Evolutionary conservation across 2,797 vertebrate genomes (phyloP).

Genomic region (Remorina albescens): DNA sequence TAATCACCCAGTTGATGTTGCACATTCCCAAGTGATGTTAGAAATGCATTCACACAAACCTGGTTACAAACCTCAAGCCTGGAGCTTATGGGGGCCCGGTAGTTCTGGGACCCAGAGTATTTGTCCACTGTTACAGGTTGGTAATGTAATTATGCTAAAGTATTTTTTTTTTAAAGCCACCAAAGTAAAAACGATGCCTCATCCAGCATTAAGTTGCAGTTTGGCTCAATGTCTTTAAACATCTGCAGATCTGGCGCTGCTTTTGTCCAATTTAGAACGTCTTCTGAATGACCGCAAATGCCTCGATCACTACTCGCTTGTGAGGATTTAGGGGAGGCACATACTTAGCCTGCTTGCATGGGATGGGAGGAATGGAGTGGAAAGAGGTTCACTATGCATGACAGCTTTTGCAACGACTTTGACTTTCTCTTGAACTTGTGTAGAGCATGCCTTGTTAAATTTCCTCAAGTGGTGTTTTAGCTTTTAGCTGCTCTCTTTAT

Average conservation of each 20-base stretch:
- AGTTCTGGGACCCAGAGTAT: neutral
- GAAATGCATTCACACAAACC: neutral
- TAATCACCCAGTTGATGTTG: neutral
- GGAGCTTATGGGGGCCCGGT: neutral
- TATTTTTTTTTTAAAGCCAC: neutral
- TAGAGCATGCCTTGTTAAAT: conserved; percentile 66
- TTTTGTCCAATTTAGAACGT: conserved; percentile 29
- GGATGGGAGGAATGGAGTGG: conserved; percentile 26
- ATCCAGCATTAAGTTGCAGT: conserved; percentile 19
- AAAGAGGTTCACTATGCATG: conserved; percentile 69
- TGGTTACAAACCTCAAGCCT: neutral
- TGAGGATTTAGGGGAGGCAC: conserved; percentile 36
- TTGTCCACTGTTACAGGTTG: neutral
- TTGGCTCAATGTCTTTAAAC: conserved; percentile 23
- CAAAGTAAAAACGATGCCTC: conserved; percentile 10
- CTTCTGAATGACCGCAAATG: conserved; percentile 26
- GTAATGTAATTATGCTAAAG: neutral
- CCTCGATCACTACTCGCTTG: conserved; percentile 44
- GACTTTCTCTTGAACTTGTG: conserved; percentile 40
- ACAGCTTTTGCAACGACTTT: conserved; percentile 47
- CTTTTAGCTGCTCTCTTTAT: conserved; percentile 18
- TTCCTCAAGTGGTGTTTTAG: conserved; percentile 26
- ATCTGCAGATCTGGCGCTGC: conserved; percentile 42
- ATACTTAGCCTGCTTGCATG: conserved; percentile 74
- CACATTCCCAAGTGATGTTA: neutral